Evolutionary conservation across 2,888 invertebrate species (phyloP).

Genomic region (Thymelicus lineola): DNA sequence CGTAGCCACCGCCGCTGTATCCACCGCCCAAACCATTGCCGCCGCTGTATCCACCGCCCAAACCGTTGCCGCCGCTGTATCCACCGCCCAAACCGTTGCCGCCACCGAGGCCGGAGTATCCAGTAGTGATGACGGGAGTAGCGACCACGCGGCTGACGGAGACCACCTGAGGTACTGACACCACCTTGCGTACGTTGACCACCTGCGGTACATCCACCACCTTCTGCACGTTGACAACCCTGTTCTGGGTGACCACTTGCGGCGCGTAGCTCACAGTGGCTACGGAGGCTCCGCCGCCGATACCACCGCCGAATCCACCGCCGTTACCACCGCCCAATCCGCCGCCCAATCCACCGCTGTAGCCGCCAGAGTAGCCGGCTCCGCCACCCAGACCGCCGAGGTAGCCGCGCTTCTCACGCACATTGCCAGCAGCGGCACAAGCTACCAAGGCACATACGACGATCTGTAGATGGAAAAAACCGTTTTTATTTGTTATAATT

Average conservation of each 20-base stretch:
- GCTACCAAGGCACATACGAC: constrained; percentile 39
- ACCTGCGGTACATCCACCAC: constrained; percentile 57
- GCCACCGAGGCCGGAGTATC: constrained; percentile 36
- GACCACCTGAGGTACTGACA: constrained; percentile 62
- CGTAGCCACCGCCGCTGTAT: constrained; percentile 35
- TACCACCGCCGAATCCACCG: constrained; percentile 7
- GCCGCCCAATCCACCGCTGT: constrained; percentile 28
- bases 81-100: constrained; percentile 35
- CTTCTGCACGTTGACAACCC: constrained; percentile 56
- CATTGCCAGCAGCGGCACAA: constrained; percentile 37
- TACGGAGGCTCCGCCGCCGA: constrained; percentile 38
- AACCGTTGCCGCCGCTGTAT: constrained; percentile 38
- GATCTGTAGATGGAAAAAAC: constrained; percentile 34
- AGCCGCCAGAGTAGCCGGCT: constrained; percentile 27
- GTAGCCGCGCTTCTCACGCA: constrained; percentile 44
- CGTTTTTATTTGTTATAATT: no score
- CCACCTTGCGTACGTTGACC: constrained; percentile 57
- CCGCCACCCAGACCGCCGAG: constrained; percentile 39
- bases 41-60: constrained; percentile 38
- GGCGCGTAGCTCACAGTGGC: constrained; percentile 45
- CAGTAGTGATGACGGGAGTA: constrained; percentile 47
- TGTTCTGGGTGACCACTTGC: constrained; percentile 55
- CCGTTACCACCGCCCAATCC: constrained; percentile 24
- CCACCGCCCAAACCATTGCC: constrained; percentile 17
- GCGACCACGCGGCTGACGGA: constrained; percentile 65